Evolutionary conservation across 1,140 invertebrate genomes (phyloP).

Genomic region (Linepithema humile): DNA sequence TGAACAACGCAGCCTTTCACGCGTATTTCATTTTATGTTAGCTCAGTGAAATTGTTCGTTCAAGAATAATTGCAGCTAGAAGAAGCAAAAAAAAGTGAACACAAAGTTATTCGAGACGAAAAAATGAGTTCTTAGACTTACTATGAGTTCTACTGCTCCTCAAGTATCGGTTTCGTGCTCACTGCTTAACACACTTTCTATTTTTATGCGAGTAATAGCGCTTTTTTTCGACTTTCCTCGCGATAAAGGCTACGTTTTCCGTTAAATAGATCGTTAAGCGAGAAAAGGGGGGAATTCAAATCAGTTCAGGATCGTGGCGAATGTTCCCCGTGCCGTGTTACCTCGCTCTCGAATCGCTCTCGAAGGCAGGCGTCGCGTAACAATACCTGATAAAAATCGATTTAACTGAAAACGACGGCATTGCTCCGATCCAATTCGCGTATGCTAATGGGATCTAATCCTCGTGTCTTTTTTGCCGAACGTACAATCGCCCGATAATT

Average conservation of each 20-base stretch:
- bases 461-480: constrained; percentile 16
- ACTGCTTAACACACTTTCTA: neutral
- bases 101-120: neutral
- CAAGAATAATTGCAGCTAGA: neutral
- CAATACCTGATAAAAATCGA: constrained; percentile 60
- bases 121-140: neutral
- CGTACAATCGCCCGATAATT: constrained; percentile 63
- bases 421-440: constrained; percentile 43
- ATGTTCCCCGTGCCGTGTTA: constrained; percentile 14
- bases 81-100: neutral
- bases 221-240: neutral
- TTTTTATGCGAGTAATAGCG: neutral
- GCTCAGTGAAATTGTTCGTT: neutral
- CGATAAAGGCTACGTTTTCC: constrained; percentile 7
- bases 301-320: constrained; percentile 34
- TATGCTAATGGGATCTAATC: constrained; percentile 28
- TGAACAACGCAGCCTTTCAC: neutral
- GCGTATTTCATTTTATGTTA: neutral
- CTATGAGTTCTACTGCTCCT: neutral
- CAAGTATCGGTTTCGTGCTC: neutral
- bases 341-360: constrained; percentile 28
- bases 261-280: constrained; percentile 48
- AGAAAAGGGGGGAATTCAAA: constrained; percentile 47
- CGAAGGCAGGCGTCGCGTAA: constrained; percentile 35
- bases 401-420: constrained; percentile 52